Percentiles rank a stretch among this genome's conserved stretches.
phyloP scores from a whole-genome alignment of 2,888 invertebrate genomes.

The Phytoseiulus persimilis region DNA sequence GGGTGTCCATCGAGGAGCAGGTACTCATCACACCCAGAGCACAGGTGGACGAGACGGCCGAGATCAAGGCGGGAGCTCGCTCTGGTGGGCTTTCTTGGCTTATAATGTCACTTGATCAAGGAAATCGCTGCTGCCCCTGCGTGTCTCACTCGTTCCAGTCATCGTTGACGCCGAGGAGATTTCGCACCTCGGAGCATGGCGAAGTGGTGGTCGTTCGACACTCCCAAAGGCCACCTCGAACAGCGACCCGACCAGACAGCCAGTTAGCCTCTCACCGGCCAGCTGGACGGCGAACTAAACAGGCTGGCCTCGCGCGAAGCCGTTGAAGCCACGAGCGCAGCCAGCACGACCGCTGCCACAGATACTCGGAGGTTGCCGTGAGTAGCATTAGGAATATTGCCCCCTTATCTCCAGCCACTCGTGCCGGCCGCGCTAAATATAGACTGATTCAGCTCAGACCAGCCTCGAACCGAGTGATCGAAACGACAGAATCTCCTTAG shows the following conservation, averaged over 20 bases:
- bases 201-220: neutral
- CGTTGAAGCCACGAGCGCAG: neutral
- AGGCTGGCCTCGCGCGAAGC: neutral
- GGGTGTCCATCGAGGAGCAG: no score
- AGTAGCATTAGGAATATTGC: conserved; percentile 5
- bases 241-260: neutral
- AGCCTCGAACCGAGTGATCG: neutral
- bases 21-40: no score
- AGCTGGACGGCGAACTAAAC: no score
- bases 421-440: neutral
- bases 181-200: neutral
- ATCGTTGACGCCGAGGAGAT: neutral
- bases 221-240: no score
- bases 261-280: no score
- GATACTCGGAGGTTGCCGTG: neutral
- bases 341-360: neutral
- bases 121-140: neutral
- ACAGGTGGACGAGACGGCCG: no score
- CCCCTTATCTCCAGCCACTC: neutral
- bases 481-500: neutral
- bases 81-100: neutral
- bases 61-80: neutral
- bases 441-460: neutral
- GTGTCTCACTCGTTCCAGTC: neutral
- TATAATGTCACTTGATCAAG: neutral